A percentile compares a stretch with the other conserved stretches of the same genome.
Evolutionary conservation across 2,888 invertebrate species (phyloP).

Genomic region (Cryptus viduatorius): DNA sequence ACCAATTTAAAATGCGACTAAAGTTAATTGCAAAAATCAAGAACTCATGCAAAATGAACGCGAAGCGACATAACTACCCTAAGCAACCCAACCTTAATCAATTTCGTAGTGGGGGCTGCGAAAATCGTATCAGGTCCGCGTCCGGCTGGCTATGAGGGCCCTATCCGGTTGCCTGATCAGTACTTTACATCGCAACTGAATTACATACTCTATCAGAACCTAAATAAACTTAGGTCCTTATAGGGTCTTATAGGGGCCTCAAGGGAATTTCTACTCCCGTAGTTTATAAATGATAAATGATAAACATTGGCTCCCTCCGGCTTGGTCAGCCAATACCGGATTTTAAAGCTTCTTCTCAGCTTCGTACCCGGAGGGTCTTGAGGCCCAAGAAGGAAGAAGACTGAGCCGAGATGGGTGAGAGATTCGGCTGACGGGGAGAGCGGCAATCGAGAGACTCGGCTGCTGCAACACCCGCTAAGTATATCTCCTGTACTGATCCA

Average conservation of each 20-base stretch:
- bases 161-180: too few species aligned
- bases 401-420: constrained; percentile 52
- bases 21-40: too few species aligned
- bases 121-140: too few species aligned
- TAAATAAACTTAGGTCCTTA: too few species aligned
- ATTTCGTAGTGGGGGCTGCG: too few species aligned
- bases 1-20: too few species aligned
- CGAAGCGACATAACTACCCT: too few species aligned
- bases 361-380: constrained; percentile 28
- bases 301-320: constrained; percentile 24
- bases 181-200: too few species aligned
- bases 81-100: too few species aligned
- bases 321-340: constrained; percentile 22
- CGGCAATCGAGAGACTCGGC: constrained; percentile 12
- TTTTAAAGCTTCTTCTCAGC: constrained; percentile 25
- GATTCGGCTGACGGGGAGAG: neutral
- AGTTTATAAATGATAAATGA: constrained; percentile 40
- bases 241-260: neutral
- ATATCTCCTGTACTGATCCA: constrained; percentile 63
- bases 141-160: too few species aligned
- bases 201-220: too few species aligned
- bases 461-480: constrained; percentile 59
- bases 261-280: neutral
- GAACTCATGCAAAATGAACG: too few species aligned
- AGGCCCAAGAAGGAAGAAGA: constrained; percentile 48